Percentiles rank a stretch among this genome's conserved stretches.
Conservation (phyloP, 2,113 vertebrate genomes). For the Cryptotis parvus region DNA sequence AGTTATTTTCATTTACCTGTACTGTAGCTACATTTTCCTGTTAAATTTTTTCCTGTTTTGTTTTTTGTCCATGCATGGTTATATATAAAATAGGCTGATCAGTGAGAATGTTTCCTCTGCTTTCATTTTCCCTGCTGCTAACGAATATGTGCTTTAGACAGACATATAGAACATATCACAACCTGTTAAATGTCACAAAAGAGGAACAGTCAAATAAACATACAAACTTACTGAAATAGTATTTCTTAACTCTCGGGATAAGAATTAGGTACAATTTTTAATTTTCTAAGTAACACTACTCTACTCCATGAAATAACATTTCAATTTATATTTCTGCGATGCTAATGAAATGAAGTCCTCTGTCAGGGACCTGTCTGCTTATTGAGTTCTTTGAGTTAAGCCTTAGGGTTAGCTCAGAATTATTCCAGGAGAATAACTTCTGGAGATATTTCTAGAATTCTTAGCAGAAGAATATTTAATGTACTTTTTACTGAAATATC, state of each 20-base stretch:
- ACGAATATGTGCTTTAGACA: neutral
- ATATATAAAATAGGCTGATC: neutral
- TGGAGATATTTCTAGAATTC: neutral
- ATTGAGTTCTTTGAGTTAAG: neutral
- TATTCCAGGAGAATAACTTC: neutral
- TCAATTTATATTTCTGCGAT: constrained; percentile 12
- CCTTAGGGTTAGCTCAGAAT: neutral
- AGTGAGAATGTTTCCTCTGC: neutral
- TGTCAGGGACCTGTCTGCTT: neutral
- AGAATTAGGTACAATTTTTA: neutral
- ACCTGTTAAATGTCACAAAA: neutral
- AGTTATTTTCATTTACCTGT: neutral
- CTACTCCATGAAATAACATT: neutral
- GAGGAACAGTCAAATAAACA: neutral
- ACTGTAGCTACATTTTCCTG: no score
- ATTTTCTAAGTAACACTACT: constrained; percentile 11
- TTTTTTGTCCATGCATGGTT: neutral
- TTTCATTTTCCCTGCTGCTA: neutral
- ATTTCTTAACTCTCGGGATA: neutral
- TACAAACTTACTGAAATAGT: neutral
- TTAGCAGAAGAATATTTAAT: neutral
- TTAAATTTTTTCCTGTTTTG: no score
- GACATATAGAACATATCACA: neutral
- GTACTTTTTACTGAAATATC: neutral
- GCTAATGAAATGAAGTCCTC: neutral